Evolutionary conservation across 2,888 invertebrate species (phyloP).

Genomic region (Netelia virgata): DNA sequence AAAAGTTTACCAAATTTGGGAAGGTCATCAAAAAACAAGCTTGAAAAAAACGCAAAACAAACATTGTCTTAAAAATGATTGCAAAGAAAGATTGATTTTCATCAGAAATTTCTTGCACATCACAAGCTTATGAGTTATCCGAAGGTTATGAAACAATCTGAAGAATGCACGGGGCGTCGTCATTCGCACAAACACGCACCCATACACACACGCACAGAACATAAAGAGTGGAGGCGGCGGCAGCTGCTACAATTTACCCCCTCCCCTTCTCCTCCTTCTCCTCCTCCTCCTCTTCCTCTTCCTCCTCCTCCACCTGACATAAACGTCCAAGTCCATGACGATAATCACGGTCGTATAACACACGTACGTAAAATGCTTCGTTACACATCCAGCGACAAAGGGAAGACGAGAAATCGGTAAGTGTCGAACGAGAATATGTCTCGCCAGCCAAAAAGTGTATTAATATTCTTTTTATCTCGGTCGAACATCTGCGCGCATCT

Average conservation of each 20-base stretch:
- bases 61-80: too few relatives aligned
- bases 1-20: too few relatives aligned
- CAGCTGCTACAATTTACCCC: slow-evolving; percentile 51
- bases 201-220: background rate
- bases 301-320: too few relatives aligned
- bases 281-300: background rate
- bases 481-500: slow-evolving; percentile 42
- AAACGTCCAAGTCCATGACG: slow-evolving; percentile 24
- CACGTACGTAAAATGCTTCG: slow-evolving; percentile 55
- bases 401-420: background rate
- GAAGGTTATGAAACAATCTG: too few relatives aligned
- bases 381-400: slow-evolving; percentile 10
- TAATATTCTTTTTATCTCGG: slow-evolving; percentile 50
- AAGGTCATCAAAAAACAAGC: too few relatives aligned
- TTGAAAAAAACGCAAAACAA: too few relatives aligned
- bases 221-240: slow-evolving; percentile 34
- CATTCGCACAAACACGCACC: slow-evolving; percentile 10
- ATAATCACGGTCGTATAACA: slow-evolving; percentile 50
- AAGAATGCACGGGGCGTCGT: background rate
- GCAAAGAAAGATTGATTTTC: too few relatives aligned
- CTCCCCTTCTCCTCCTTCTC: background rate
- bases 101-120: too few relatives aligned
- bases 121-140: too few relatives aligned
- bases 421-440: slow-evolving; percentile 5
- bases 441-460: slow-evolving; percentile 41